Base-by-base conservation (phyloP, 2,888 invertebrate genomes). In the Xestoiulus laeticollis region DNA sequence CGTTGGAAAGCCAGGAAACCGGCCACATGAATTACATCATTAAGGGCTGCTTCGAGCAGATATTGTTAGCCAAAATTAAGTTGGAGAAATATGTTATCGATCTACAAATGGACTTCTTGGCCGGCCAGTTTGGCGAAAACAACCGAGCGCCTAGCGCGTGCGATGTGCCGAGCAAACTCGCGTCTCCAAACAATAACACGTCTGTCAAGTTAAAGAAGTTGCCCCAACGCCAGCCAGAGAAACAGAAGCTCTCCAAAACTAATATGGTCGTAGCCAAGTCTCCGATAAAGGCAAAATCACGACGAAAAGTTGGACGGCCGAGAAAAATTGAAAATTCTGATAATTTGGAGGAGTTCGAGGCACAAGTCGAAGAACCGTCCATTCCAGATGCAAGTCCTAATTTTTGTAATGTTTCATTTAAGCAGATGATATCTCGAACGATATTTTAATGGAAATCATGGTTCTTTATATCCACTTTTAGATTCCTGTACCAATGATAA, bases 21-120 rank as follows among this genome's bases (percentile, higher is more conserved):
- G 26, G 26, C 16, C 26, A 44, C 14, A 2, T 83, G 22, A 26
- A 87, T 33, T 88, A 88, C 30, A 43, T 86, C n/a, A 59, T 87
- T 32, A 44, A 85, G n/a, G 85, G 88, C n/a, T 32, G 85, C 48
- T 88, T 85, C 59, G 44, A 86, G 26, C 88, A 86, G 32, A 86
- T 86, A 78, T 33, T 86, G 44, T 59, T 53, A 30, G 88, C 86
- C 14, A 53, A 86, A 26, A 86, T 68, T 44, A 68, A 78, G 26
- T 30, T 88, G 19, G 86, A 88, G 78, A 68, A 86, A 68, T 86
- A n/a, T 44, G 33, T 88, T 6, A 82, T 53, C 5, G 30, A 43
- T 26, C 16, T 48, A 1, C 38, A 68, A 83, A 83, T 30, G 83
- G 83, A 33, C 14, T 83, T 4, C n/a, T 83, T 26, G 32, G 83